phyloP scores from a whole-genome alignment of 2,797 vertebrate species.

The Smutsia temminckii region DNA sequence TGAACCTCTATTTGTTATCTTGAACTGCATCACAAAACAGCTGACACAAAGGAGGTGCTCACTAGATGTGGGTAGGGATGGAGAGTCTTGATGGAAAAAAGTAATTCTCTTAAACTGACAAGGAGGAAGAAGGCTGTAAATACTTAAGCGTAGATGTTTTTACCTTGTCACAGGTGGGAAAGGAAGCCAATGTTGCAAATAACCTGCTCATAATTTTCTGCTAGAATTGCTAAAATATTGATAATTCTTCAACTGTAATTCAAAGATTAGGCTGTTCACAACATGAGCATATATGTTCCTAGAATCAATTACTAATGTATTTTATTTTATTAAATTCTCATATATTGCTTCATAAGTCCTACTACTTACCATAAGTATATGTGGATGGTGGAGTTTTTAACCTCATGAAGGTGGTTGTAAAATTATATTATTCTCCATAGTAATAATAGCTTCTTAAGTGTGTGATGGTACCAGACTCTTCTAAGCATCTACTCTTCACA shows the following conservation, averaged over 20 bases:
- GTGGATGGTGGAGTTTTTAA: background rate
- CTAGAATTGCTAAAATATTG: conserved; percentile 20
- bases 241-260: conserved; percentile 42
- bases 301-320: conserved; percentile 17
- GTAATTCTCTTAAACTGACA: background rate
- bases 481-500: background rate
- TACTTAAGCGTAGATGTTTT: background rate
- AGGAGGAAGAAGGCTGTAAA: background rate
- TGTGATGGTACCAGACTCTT: background rate
- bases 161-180: background rate
- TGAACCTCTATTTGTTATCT: background rate
- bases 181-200: background rate
- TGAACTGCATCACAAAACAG: background rate
- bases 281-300: background rate
- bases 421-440: background rate
- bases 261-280: conserved; percentile 8
- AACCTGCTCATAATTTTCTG: conserved; percentile 20
- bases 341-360: background rate
- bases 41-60: background rate
- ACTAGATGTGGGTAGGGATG: background rate
- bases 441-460: background rate
- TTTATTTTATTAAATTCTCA: conserved; percentile 18
- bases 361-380: background rate
- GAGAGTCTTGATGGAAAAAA: background rate
- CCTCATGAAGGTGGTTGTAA: background rate